phyloP scores from a whole-genome alignment of 2,113 vertebrate species.

The Lasiurus cinereus region DNA sequence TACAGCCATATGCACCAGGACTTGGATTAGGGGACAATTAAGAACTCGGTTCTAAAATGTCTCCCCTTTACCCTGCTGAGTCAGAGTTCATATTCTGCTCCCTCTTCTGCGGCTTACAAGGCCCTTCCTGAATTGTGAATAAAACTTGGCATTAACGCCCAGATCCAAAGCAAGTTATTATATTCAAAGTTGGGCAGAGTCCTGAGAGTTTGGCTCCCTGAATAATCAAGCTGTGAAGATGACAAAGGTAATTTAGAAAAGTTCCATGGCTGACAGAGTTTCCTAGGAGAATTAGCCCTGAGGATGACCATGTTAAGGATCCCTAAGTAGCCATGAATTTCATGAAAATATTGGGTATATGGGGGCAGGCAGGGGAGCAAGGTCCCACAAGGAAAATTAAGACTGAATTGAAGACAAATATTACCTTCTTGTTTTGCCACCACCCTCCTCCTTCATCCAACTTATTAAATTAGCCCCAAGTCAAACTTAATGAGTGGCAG shows the following conservation, averaged over 20 bases:
- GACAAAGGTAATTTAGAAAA: background rate
- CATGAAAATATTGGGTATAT: background rate
- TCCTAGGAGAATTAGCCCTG: background rate
- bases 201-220: background rate
- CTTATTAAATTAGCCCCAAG: background rate
- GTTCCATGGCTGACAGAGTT: background rate
- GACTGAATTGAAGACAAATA: background rate
- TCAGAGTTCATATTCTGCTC: constrained; percentile 24
- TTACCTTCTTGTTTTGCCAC: background rate
- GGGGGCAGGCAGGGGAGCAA: background rate
- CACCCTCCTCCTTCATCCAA: background rate
- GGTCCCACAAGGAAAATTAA: background rate
- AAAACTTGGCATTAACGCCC: constrained; percentile 29
- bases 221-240: constrained; percentile 6
- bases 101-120: background rate
- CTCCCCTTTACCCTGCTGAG: background rate
- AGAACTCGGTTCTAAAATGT: background rate
- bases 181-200: background rate
- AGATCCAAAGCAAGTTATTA: background rate
- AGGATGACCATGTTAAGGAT: background rate
- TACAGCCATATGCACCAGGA: background rate
- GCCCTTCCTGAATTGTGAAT: background rate
- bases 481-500: background rate
- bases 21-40: background rate
- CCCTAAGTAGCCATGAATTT: background rate